Percentiles rank a stretch among this genome's conserved stretches.
These are phyloP conservation scores for Mamestra brassicae DNA, from an alignment of 2,888 invertebrate genomes.

Conservation along the genomic window DNA sequence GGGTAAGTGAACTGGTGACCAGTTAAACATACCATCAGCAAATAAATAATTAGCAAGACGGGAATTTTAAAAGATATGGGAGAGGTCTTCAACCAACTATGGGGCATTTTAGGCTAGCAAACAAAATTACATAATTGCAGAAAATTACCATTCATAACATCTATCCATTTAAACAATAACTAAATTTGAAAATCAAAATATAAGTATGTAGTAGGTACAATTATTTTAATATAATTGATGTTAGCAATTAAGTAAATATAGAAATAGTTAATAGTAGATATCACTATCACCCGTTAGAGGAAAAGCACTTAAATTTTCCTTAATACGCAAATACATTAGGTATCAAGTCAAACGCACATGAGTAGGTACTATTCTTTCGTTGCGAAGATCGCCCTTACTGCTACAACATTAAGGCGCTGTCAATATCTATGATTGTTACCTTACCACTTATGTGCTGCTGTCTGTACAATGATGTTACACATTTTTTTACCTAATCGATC, in stretches of 20 bases:
- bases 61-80: no score
- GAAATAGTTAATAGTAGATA: background rate
- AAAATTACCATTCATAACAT: background rate
- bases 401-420: background rate
- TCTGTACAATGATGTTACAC: constrained; percentile 7
- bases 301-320: background rate
- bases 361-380: background rate
- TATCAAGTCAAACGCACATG: background rate
- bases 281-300: background rate
- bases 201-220: no score
- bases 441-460: background rate
- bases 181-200: no score
- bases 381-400: background rate
- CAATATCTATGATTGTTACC: no score
- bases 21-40: background rate
- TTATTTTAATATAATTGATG: no score
- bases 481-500: background rate
- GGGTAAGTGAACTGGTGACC: constrained; percentile 91
- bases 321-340: constrained; percentile 16
- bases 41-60: background rate
- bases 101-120: background rate
- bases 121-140: background rate
- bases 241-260: background rate
- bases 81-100: no score
- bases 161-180: no score